phyloP scores from a whole-genome alignment of 2,113 vertebrate species.

The Oryzias celebensis region DNA sequence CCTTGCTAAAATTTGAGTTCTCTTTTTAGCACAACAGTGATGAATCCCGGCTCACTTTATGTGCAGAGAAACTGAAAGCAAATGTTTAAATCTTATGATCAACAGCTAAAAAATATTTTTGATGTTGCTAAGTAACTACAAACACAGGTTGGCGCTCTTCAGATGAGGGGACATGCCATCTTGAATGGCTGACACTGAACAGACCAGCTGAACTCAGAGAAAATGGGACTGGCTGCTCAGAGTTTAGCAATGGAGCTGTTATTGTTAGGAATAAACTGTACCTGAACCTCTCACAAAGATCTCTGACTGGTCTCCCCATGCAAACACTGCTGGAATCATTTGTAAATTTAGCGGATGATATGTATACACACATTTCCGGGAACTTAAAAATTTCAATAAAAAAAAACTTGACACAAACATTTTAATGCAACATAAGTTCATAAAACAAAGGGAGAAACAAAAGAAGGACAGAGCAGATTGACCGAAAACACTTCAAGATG shows the following conservation, averaged over 20 bases:
- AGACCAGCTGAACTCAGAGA: slow-evolving; percentile 54
- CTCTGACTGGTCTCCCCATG: slow-evolving; percentile 13
- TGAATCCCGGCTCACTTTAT: slow-evolving; percentile 8
- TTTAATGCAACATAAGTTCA: no score
- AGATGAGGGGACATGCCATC: slow-evolving; percentile 62
- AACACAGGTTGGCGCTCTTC: slow-evolving; percentile 66
- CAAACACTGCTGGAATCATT: slow-evolving; percentile 22
- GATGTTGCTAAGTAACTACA: slow-evolving; percentile 74
- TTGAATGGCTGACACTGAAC: slow-evolving; percentile 67
- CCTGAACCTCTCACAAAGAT: slow-evolving; percentile 45
- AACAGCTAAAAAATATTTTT: slow-evolving; percentile 72
- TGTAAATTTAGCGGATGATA: slow-evolving; percentile 4
- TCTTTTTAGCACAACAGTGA: neutral
- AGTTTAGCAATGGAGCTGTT: slow-evolving; percentile 65
- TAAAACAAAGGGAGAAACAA: no score
- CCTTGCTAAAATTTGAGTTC: slow-evolving; percentile 21
- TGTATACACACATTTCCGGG: neutral
- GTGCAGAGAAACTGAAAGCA: slow-evolving; percentile 3
- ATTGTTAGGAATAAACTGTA: slow-evolving; percentile 63
- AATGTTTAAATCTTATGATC: slow-evolving; percentile 47
- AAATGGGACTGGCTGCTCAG: slow-evolving; percentile 58
- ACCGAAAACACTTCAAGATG: no score
- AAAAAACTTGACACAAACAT: no score
- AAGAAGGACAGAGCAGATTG: no score
- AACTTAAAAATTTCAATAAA: no score